Conservation (phyloP, 2,113 vertebrate genomes). For the Eubucco bourcierii region DNA sequence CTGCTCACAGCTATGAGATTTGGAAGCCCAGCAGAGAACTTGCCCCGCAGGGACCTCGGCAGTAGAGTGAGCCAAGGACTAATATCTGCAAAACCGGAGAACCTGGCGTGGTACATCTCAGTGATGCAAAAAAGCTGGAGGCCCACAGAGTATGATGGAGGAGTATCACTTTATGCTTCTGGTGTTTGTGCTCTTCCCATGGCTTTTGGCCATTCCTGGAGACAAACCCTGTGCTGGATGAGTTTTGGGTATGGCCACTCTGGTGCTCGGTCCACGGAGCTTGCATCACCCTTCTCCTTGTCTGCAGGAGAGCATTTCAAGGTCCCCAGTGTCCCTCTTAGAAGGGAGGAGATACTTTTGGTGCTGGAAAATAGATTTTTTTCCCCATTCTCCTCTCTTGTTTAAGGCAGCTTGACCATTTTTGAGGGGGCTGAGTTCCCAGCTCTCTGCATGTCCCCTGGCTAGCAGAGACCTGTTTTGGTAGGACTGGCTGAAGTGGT, state of each 20-base stretch:
- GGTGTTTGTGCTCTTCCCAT: background rate
- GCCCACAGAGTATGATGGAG: background rate
- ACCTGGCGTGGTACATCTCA: background rate
- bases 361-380: background rate
- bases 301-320: background rate
- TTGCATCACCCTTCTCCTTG: background rate
- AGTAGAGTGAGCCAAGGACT: background rate
- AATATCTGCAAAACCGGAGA: background rate
- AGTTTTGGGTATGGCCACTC: background rate
- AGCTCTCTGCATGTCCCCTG: background rate
- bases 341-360: background rate
- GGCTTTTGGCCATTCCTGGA: background rate
- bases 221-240: background rate
- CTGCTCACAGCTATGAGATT: background rate
- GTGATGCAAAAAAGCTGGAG: slow-evolving; percentile 38
- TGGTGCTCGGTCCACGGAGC: background rate
- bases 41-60: background rate
- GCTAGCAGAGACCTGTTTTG: background rate
- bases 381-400: background rate
- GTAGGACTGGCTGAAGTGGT: background rate
- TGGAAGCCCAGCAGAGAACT: slow-evolving; percentile 27
- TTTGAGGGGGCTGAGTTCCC: background rate
- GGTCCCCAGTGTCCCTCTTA: background rate
- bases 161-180: slow-evolving; percentile 4
- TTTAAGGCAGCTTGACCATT: background rate